phyloP scores from a whole-genome alignment of 1,140 invertebrate species.

The Phymastichus coffea region DNA sequence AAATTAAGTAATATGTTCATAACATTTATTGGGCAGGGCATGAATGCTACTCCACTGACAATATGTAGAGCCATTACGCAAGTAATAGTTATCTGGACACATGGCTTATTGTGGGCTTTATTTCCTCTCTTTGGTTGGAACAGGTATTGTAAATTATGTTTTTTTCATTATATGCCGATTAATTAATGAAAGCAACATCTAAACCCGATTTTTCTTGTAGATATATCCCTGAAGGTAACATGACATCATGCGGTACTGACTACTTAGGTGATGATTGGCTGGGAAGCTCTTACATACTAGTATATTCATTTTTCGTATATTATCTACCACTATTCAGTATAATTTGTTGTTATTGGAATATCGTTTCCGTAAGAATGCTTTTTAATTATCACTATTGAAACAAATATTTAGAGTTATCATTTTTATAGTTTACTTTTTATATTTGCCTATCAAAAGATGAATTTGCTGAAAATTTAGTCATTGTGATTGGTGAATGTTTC shows the following conservation, averaged over 20 bases:
- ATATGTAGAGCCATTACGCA: conserved; percentile 67
- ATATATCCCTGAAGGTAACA: conserved; percentile 85
- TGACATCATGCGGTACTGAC: conserved; percentile 84
- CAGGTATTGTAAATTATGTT: conserved; percentile 53
- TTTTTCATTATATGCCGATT: neutral
- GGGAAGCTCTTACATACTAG: conserved; percentile 68
- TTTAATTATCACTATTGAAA: neutral
- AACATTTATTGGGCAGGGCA: conserved; percentile 56
- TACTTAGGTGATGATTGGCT: conserved; percentile 70
- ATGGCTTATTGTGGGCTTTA: conserved; percentile 68
- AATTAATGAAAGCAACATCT: neutral
- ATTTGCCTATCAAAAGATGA: too few relatives aligned
- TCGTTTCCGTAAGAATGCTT: conserved; percentile 60
- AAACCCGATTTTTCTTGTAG: conserved; percentile 45
- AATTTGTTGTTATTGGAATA: conserved; percentile 77
- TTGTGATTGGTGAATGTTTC: too few relatives aligned
- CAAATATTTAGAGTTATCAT: too few relatives aligned
- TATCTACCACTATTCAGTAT: conserved; percentile 71
- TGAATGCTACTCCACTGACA: conserved; percentile 71
- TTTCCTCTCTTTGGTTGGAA: conserved; percentile 80
- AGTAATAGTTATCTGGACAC: conserved; percentile 70
- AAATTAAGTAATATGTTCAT: too few relatives aligned
- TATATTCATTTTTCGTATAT: conserved; percentile 72
- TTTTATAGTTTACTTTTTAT: too few relatives aligned
- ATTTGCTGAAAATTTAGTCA: too few relatives aligned